Evolutionary conservation across 2,888 invertebrate species (phyloP).

Genomic region (Coremacera marginata): DNA sequence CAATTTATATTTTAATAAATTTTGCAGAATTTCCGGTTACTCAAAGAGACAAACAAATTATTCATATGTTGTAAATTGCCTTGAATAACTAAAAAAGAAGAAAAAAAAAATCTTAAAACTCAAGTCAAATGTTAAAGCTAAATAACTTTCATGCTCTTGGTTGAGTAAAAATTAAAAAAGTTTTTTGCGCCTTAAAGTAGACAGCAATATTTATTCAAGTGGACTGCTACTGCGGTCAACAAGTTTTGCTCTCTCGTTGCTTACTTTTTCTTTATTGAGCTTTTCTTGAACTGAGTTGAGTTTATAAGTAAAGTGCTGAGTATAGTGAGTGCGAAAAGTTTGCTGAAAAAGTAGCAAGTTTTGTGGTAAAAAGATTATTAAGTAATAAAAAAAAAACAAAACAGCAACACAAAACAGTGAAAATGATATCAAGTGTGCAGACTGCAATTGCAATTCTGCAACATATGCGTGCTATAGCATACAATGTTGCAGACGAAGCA

Average conservation of each 20-base stretch:
- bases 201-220: neutral
- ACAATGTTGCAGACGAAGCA: too few species aligned
- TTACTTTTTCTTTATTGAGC: neutral
- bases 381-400: neutral
- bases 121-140: too few species aligned
- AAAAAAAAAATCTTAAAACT: too few species aligned
- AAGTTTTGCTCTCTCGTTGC: too few species aligned
- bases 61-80: too few species aligned
- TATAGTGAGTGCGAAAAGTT: neutral
- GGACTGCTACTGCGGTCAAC: too few species aligned
- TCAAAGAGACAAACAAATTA: too few species aligned
- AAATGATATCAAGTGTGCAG: neutral
- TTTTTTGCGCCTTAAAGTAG: constrained; percentile 2
- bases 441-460: neutral
- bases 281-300: neutral
- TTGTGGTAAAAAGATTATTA: neutral
- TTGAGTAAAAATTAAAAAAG: neutral
- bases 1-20: too few species aligned
- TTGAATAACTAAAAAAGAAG: too few species aligned
- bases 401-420: neutral
- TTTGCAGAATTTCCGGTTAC: too few species aligned
- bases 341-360: neutral
- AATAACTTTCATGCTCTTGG: too few species aligned
- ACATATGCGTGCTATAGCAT: too few species aligned
- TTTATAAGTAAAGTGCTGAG: neutral